Conservation (phyloP, 2,797 vertebrate genomes). For the Falco novaeseelandiae region DNA sequence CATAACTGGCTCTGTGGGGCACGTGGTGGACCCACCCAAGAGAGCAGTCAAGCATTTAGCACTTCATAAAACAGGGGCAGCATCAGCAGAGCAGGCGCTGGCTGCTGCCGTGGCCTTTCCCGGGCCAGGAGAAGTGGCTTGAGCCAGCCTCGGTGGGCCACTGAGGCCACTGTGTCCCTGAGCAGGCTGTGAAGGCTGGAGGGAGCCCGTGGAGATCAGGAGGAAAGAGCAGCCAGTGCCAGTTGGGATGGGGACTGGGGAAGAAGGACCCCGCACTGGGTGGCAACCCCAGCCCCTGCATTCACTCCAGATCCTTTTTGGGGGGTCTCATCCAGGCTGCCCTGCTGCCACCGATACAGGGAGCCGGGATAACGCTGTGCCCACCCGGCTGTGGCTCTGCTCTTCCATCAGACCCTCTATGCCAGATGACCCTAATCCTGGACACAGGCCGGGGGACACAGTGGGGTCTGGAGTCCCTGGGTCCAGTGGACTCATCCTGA, state of each 20-base stretch:
- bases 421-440: too few relatives aligned
- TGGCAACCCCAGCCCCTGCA: background rate
- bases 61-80: slow-evolving; percentile 1
- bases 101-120: accelerated
- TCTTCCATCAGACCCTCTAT: background rate
- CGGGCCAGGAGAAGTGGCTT: background rate
- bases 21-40: accelerated
- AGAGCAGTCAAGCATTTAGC: background rate
- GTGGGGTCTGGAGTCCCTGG: accelerated
- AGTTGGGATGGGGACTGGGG: accelerated
- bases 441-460: accelerated
- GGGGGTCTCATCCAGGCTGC: background rate
- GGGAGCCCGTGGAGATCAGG: accelerated
- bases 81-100: accelerated
- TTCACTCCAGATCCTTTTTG: background rate
- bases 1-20: accelerated
- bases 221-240: background rate
- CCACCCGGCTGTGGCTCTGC: accelerated
- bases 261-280: accelerated
- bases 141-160: background rate
- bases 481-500: accelerated
- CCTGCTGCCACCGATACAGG: accelerated
- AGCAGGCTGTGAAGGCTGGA: accelerated
- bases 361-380: accelerated
- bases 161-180: background rate